Conservation (phyloP, 2,113 vertebrate genomes). For the Polypterus senegalus region DNA sequence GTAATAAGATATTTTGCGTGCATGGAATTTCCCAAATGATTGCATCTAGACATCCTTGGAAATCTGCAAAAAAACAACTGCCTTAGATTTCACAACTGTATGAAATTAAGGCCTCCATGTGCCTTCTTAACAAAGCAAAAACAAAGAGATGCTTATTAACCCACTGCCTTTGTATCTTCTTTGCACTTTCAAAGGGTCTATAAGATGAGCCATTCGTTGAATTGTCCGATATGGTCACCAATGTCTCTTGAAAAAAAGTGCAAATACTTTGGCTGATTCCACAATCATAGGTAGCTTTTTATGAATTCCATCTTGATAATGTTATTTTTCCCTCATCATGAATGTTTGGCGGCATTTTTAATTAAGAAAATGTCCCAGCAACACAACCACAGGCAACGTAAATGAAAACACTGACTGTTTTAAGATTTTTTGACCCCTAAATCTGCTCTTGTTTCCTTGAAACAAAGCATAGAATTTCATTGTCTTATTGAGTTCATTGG, state of each 20-base stretch:
- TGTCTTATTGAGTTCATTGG: conserved; percentile 17
- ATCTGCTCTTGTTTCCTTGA: conserved; percentile 63
- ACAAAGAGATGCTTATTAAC: conserved; percentile 60
- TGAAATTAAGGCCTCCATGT: conserved; percentile 80
- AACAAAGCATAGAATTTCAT: conserved; percentile 61
- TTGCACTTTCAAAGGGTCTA: conserved; percentile 42
- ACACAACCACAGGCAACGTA: conserved; percentile 85
- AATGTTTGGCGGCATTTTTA: conserved; percentile 62
- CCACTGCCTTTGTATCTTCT: conserved; percentile 51
- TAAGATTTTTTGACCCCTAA: conserved; percentile 39
- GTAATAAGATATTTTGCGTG: conserved; percentile 97
- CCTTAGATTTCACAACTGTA: conserved; percentile 72
- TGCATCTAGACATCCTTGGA: conserved; percentile 49
- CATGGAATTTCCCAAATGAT: conserved; percentile 84
- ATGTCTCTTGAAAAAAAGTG: conserved; percentile 48
- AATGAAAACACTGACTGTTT: conserved; percentile 73
- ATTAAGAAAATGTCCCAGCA: conserved; percentile 73
- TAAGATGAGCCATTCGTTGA: conserved; percentile 41
- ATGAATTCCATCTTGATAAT: conserved; percentile 44
- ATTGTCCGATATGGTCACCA: conserved; percentile 53
- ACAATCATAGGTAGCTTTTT: conserved; percentile 61
- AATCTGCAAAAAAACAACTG: conserved; percentile 50
- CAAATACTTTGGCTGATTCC: conserved; percentile 77
- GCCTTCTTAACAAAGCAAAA: conserved; percentile 67
- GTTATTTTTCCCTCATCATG: conserved; percentile 60